Conservation (phyloP, 2,113 vertebrate genomes). For the Pseudorectes ferrugineus region DNA sequence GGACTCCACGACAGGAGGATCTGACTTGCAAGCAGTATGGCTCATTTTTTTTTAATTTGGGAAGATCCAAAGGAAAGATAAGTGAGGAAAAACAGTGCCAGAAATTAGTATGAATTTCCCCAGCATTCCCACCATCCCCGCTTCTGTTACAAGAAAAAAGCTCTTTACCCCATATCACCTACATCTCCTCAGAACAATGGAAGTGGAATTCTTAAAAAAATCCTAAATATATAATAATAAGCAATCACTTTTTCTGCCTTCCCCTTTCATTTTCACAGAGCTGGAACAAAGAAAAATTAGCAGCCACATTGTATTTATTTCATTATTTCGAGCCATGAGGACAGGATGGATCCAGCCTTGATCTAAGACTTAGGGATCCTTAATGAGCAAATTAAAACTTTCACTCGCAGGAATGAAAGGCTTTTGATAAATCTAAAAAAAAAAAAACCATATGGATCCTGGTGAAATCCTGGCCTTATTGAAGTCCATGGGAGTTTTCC, state of each 20-base stretch:
- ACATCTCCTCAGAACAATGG: background rate
- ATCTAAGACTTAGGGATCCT: background rate
- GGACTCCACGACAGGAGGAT: background rate
- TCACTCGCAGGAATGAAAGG: background rate
- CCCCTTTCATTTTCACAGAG: background rate
- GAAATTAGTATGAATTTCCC: background rate
- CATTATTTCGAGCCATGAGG: background rate
- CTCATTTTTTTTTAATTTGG: background rate
- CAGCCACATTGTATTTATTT: background rate
- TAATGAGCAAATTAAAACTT: background rate
- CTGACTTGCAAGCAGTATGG: background rate
- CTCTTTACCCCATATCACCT: background rate
- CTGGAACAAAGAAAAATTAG: background rate
- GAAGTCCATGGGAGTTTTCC: background rate
- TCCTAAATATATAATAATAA: background rate
- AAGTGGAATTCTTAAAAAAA: background rate
- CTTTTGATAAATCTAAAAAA: background rate
- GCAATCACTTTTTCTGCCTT: background rate
- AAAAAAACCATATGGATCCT: background rate
- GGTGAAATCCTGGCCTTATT: background rate
- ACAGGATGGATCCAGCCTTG: background rate
- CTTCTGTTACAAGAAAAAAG: background rate
- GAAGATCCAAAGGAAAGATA: background rate
- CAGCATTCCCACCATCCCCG: background rate
- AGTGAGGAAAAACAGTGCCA: background rate